Evolutionary conservation across 2,888 invertebrate species (phyloP).

Genomic region (Monochamus alternatus): DNA sequence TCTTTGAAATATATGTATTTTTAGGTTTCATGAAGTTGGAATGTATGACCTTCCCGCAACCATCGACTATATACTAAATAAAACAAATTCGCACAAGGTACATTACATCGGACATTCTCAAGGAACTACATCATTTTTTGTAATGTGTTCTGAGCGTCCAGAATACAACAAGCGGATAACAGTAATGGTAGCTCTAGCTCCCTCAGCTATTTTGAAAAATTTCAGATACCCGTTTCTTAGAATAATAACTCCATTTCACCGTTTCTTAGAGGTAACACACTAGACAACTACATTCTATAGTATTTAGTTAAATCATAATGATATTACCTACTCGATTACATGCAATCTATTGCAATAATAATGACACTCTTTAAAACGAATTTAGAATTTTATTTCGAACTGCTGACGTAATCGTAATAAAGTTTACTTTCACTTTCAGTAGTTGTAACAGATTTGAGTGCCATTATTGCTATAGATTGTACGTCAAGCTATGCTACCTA

Average conservation of each 20-base stretch:
- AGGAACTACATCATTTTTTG: conserved; percentile 81
- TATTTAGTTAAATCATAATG: neutral
- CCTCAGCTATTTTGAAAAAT: conserved; percentile 74
- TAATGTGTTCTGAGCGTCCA: conserved; percentile 77
- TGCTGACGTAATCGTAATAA: too few species aligned
- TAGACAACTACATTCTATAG: neutral
- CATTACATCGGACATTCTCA: conserved; percentile 88
- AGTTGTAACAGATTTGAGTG: too few species aligned
- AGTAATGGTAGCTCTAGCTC: conserved; percentile 78
- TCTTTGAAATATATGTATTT: conserved; percentile 2
- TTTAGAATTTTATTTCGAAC: too few species aligned
- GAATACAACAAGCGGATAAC: conserved; percentile 79
- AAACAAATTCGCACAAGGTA: conserved; percentile 75
- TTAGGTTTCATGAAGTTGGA: conserved; percentile 88
- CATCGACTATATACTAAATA: conserved; percentile 79
- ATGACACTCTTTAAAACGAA: too few species aligned
- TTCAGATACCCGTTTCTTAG: neutral
- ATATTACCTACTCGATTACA: too few species aligned
- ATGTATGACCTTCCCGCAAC: conserved; percentile 84
- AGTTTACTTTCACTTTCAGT: too few species aligned
- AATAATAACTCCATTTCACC: neutral
- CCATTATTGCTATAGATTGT: too few species aligned
- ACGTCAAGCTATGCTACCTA: too few species aligned
- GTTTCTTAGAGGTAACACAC: neutral
- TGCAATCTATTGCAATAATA: too few species aligned